Evolutionary conservation across 2,888 invertebrate genomes (phyloP).

Genomic region (Steinernema hermaphroditum): DNA sequence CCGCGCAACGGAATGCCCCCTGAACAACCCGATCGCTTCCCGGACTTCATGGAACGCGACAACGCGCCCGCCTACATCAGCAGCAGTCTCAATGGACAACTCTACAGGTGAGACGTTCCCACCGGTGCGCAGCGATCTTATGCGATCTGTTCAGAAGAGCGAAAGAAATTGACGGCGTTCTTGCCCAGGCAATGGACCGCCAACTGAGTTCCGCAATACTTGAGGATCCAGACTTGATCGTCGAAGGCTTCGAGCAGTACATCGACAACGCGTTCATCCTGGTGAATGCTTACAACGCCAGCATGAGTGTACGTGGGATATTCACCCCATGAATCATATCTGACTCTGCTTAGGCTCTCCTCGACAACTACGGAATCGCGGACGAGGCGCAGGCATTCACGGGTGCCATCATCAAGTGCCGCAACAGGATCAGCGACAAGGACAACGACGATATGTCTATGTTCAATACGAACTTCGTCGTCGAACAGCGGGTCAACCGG

Average conservation of each 20-base stretch:
- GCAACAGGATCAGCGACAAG: conserved; percentile 52
- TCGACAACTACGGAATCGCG: conserved; percentile 57
- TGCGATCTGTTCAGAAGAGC: neutral
- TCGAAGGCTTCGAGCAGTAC: conserved; percentile 38
- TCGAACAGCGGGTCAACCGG: neutral
- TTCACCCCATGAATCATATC: too few relatives aligned
- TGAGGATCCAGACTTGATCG: conserved; percentile 32
- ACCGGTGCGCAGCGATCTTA: conserved; percentile 4
- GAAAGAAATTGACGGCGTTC: neutral
- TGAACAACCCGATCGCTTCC: conserved; percentile 35
- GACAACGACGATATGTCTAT: conserved; percentile 62
- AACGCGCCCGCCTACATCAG: conserved; percentile 50
- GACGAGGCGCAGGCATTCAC: conserved; percentile 55
- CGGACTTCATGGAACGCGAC: conserved; percentile 46
- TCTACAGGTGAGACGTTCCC: conserved; percentile 26
- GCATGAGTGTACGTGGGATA: conserved; percentile 42
- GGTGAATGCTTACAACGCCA: conserved; percentile 40
- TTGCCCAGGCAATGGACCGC: neutral
- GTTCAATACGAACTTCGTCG: conserved; percentile 50
- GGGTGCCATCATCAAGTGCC: conserved; percentile 49
- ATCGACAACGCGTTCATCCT: conserved; percentile 32
- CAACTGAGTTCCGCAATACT: neutral
- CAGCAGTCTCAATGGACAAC: conserved; percentile 50
- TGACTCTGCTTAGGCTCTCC: conserved; percentile 25
- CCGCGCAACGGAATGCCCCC: conserved; percentile 38